These are phyloP conservation scores for Caenorhabditis becei DNA, from an alignment of 2,888 invertebrate genomes.

Conservation along the genomic window DNA sequence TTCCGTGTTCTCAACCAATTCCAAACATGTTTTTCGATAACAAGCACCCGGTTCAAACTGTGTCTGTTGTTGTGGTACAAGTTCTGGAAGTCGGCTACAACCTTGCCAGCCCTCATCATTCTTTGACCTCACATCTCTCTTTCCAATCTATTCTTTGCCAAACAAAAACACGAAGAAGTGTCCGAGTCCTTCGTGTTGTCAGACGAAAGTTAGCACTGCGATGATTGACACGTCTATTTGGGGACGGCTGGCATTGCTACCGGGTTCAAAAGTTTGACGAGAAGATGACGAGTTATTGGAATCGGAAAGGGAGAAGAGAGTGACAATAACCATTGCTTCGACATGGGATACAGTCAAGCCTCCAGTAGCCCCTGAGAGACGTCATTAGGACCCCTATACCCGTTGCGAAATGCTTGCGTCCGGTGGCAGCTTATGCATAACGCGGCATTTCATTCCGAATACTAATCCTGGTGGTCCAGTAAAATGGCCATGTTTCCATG, in stretches of 20 bases:
- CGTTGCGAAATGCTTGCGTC: neutral
- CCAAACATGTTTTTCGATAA: too few species aligned
- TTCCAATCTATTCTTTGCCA: conserved; percentile 3
- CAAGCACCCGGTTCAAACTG: too few species aligned
- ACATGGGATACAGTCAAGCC: too few species aligned
- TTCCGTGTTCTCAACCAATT: too few species aligned
- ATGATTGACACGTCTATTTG: conserved; percentile 53
- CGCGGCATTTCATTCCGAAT: neutral
- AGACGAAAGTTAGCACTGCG: conserved; percentile 29
- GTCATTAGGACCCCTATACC: too few species aligned
- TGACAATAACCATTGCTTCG: neutral
- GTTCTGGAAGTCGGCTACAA: neutral
- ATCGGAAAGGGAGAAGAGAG: neutral
- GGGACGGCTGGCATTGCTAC: conserved; percentile 2
- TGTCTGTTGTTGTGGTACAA: conserved; percentile 1
- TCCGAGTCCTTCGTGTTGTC: conserved; percentile 32
- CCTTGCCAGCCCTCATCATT: neutral
- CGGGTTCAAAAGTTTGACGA: neutral
- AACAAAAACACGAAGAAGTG: conserved; percentile 17
- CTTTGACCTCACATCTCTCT: conserved; percentile 26
- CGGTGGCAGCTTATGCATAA: neutral
- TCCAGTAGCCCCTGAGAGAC: too few species aligned
- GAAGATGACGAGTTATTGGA: neutral
- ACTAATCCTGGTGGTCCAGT: conserved; percentile 3
- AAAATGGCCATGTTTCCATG: conserved; percentile 30